These are phyloP conservation scores for Vombatus ursinus DNA, from an alignment of 2,113 vertebrate genomes.

Conservation along the genomic window DNA sequence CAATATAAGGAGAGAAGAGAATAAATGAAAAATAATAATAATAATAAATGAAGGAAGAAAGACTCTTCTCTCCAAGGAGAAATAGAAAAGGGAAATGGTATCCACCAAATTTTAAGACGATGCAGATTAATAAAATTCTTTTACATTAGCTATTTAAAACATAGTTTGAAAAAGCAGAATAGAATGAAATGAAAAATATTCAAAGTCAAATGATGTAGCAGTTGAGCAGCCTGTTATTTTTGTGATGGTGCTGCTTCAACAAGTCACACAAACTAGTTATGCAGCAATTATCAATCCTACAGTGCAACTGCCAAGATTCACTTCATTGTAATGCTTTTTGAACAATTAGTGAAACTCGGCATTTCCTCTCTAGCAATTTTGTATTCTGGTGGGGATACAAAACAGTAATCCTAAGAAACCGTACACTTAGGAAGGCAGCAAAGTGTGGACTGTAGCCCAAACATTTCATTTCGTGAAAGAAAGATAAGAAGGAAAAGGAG, in stretches of 20 bases:
- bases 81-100: not conserved
- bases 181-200: not conserved
- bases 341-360: not conserved
- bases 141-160: not conserved
- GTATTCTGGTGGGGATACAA: not conserved
- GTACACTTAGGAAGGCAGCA: not conserved
- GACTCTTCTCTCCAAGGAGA: not conserved
- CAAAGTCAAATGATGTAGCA: not conserved
- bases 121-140: not conserved
- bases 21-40: not conserved
- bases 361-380: not conserved
- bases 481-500: not conserved
- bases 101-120: not conserved
- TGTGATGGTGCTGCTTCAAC: constrained; percentile 14
- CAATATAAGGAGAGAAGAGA: constrained; percentile 10
- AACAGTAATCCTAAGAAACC: not conserved
- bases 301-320: not conserved
- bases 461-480: not conserved
- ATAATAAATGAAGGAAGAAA: constrained; percentile 5
- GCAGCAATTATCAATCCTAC: constrained; percentile 33
- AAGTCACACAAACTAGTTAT: not conserved
- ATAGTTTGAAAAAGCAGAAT: constrained; percentile 8
- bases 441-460: not conserved
- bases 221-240: not conserved
- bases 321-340: not conserved